phyloP scores from a whole-genome alignment of 2,113 vertebrate genomes.

The Rhinichthys klamathensis region DNA sequence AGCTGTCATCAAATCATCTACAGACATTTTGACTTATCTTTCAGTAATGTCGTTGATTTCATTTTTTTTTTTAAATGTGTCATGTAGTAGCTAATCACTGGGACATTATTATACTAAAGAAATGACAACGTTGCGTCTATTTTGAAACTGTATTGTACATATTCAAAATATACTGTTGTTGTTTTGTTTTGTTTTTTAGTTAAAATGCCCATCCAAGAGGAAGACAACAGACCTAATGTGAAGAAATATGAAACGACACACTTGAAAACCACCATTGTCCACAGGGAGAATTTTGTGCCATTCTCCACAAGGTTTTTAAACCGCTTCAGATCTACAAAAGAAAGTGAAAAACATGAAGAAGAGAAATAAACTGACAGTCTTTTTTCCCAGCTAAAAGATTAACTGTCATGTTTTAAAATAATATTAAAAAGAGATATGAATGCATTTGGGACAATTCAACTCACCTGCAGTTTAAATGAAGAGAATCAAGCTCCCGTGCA shows the following conservation, averaged over 20 bases:
- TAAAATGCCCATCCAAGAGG: constrained; percentile 41
- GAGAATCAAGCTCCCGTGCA: background rate
- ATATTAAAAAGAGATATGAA: no score
- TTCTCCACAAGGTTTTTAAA: constrained; percentile 64
- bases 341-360: constrained; percentile 24
- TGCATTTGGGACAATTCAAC: background rate
- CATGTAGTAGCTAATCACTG: background rate
- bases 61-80: background rate
- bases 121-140: background rate
- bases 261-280: constrained; percentile 51
- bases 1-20: background rate
- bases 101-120: background rate
- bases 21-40: background rate
- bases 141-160: background rate
- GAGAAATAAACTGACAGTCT: constrained; percentile 3
- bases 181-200: constrained; percentile 27
- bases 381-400: no score
- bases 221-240: background rate
- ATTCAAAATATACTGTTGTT: background rate
- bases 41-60: no score
- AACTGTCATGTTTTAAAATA: background rate
- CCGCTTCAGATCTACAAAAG: constrained; percentile 55
- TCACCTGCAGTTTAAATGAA: background rate
- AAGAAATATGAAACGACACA: constrained; percentile 29
- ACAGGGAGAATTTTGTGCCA: constrained; percentile 72